Evolutionary conservation across 2,797 vertebrate species (phyloP).

Genomic region (Parotocinclus haroldoi): DNA sequence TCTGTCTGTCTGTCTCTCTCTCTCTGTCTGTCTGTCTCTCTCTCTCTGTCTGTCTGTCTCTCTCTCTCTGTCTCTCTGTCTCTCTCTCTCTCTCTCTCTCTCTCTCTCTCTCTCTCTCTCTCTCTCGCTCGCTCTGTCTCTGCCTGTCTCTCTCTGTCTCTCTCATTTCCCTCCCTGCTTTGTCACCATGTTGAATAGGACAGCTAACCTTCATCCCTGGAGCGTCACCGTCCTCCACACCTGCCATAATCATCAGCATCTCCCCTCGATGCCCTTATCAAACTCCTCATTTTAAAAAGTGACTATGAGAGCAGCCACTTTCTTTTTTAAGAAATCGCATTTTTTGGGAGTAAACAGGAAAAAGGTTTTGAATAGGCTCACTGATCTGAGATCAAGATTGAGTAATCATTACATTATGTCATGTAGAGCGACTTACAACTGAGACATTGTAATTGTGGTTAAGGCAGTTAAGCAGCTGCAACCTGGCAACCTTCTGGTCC

Average conservation of each 20-base stretch:
- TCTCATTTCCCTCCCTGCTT: background rate
- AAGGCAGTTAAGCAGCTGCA: too few relatives aligned
- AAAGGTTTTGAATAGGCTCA: background rate
- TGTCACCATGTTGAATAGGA: background rate
- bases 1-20: too few relatives aligned
- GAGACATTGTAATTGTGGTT: too few relatives aligned
- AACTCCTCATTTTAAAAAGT: background rate
- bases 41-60: too few relatives aligned
- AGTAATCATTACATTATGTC: too few relatives aligned
- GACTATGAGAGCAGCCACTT: background rate
- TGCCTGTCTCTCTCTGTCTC: background rate
- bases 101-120: background rate
- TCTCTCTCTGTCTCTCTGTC: slow-evolving; percentile 11
- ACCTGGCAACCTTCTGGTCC: too few relatives aligned
- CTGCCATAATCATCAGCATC: slow-evolving; percentile 6
- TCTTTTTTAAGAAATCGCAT: too few relatives aligned
- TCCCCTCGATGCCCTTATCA: slow-evolving; percentile 8
- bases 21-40: too few relatives aligned
- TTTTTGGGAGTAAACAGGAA: too few relatives aligned
- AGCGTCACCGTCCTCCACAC: background rate
- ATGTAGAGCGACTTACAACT: too few relatives aligned
- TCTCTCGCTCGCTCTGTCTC: background rate
- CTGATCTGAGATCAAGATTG: background rate
- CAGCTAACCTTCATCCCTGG: slow-evolving; percentile 33
- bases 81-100: too few relatives aligned